These are phyloP conservation scores for Limnephilus marmoratus DNA, from an alignment of 2,888 invertebrate genomes.

Conservation along the genomic window DNA sequence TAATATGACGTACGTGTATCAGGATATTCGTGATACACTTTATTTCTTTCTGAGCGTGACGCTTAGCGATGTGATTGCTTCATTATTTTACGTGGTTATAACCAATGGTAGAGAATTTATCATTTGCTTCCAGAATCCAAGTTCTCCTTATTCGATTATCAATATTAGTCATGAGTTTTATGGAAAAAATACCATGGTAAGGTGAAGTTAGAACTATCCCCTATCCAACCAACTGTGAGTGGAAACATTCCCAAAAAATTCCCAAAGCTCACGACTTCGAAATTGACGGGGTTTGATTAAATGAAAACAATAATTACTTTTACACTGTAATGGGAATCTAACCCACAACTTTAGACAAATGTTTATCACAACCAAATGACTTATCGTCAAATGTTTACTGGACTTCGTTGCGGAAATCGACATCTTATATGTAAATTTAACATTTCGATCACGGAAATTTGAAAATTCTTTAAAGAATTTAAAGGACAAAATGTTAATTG, in stretches of 20 bases:
- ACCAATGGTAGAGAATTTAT: not conserved
- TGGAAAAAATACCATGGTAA: not conserved
- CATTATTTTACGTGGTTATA: not conserved
- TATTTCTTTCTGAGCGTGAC: constrained; percentile 24
- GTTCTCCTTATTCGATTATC: not conserved
- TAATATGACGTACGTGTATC: constrained; percentile 33
- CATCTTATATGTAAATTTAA: not conserved
- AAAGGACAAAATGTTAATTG: too few relatives aligned
- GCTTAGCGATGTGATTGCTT: constrained; percentile 22
- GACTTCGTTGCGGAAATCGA: not conserved
- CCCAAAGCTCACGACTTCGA: too few relatives aligned
- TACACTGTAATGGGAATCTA: not conserved
- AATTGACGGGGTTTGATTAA: not conserved
- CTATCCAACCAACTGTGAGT: too few relatives aligned
- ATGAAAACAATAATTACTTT: not conserved
- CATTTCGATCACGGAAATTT: not conserved
- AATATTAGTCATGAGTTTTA: not conserved
- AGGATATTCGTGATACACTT: constrained; percentile 36
- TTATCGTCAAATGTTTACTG: not conserved
- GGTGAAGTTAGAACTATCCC: too few relatives aligned
- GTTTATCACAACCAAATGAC: too few relatives aligned
- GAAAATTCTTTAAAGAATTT: too few relatives aligned
- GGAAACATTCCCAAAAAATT: not conserved
- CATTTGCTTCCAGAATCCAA: not conserved
- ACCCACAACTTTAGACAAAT: not conserved